Evolutionary conservation across 2,797 vertebrate genomes (phyloP), one percentile per base, ranked within the genome.

Genomic region (Sciurus carolinensis): DNA sequence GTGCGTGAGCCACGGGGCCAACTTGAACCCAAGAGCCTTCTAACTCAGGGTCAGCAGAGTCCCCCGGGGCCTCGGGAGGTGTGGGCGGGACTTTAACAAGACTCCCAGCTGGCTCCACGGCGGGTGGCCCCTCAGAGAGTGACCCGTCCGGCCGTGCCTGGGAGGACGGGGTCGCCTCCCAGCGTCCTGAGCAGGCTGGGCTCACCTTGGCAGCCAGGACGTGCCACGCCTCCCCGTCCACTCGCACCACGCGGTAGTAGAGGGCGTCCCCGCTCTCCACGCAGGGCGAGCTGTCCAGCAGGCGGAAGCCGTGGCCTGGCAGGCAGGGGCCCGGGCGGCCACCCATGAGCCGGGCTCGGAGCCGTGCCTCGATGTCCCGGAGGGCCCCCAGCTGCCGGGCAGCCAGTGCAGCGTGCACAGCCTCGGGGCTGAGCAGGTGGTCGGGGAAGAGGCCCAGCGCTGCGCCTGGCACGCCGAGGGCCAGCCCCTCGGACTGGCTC

Each of bases 161-260:
- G 54, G 54, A 57, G 44, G 44, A 47, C 44, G 9, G 7, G 44
- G 39, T 4, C 39, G 3, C 39, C 39, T 39, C 39, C 39, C 39
- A 39, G 3, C 39, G 39, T 39, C 39, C 39, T 39, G 39, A 39
- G 39, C 54, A 30, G 64, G 64, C 12, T 11, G 10, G 30, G 20
- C 97, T 98, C 98, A 99, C 99, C 99, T 99, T 99, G 92, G 99
- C 98, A 0, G 98, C 98, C 0, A 99, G 81, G 66, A 98, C 79
- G 96, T 98, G 98, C 87, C 97, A 98, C 0, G 97, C 97, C 15
- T 98, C 96, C 76, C 47, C 83, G 0, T 96, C 95, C 92, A 97
- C 95, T 7, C 93, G 98, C 66, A 98, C 98, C 96, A 99, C 97
- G 0, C 93, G 96, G 98, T 99, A 99, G 97, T 98, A 99, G 94